phyloP scores from a whole-genome alignment of 2,888 invertebrate genomes.

The Campoletis raptor region DNA sequence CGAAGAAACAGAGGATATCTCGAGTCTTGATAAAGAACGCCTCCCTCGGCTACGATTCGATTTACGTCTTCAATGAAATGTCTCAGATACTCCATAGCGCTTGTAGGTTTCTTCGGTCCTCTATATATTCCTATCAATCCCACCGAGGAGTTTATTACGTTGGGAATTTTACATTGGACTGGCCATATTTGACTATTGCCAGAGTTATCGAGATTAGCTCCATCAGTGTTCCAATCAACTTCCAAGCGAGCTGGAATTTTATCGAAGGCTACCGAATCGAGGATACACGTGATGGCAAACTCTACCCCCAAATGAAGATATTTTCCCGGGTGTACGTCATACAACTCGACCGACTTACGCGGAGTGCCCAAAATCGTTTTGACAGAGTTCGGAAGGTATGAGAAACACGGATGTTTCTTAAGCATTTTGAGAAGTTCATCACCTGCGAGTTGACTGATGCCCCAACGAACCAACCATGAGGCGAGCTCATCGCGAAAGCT shows the following conservation, averaged over 20 bases:
- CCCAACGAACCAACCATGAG: constrained; percentile 1
- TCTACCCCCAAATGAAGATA: constrained; percentile 45
- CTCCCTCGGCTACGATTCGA: constrained; percentile 30
- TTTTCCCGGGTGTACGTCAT: constrained; percentile 28
- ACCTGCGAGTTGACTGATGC: constrained; percentile 14
- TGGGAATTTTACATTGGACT: constrained; percentile 51
- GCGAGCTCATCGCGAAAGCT: constrained; percentile 17
- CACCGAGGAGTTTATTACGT: constrained; percentile 50
- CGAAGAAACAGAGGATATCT: constrained; percentile 12
- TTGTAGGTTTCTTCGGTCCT: constrained; percentile 48
- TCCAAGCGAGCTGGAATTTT: constrained; percentile 14
- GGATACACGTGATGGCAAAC: not conserved
- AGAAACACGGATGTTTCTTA: constrained; percentile 26
- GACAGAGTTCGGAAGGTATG: constrained; percentile 19
- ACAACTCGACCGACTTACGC: no score
- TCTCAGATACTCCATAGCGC: constrained; percentile 10
- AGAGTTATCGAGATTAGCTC: constrained; percentile 14
- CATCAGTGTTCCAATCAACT: constrained; percentile 35
- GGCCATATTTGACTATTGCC: constrained; percentile 62
- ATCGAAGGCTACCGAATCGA: not conserved
- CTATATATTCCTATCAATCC: constrained; percentile 64
- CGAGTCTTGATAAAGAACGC: constrained; percentile 35
- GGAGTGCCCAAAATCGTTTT: constrained; percentile 18
- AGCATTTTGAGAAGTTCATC: constrained; percentile 25
- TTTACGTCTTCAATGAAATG: constrained; percentile 9